Base-by-base conservation (phyloP, 1,140 invertebrate species). In the Psix sp. region DNA sequence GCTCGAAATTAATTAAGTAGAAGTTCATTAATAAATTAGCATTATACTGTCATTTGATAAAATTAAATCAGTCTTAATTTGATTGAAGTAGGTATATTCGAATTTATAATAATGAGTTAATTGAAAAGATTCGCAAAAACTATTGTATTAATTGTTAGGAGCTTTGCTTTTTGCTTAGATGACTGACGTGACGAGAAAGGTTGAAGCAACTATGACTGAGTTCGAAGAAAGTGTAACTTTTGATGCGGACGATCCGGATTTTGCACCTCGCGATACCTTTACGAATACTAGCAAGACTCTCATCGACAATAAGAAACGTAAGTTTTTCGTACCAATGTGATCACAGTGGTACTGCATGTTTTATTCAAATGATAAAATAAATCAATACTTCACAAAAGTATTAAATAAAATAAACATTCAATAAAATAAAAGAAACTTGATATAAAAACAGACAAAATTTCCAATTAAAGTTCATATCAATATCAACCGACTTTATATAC, bases 181-280 rank as follows among this genome's bases (percentile, higher is more conserved):
- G 71, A 74, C 71, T 67, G 62, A 74, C 17, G 63, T 60, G 60
- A 66, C 57, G 51, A 62, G 71, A 74, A 62, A 67, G 42, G 14
- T 66, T 62, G 74, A 77, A 60, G 59, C 66, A 49, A 60, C 62
- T 15, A 66, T 80, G 49, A 84, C 80, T 39, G 80, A 82, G 48
- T 80, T 80, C 54, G 80, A 82, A 52, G 80, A 82, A 76, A 80
- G 76, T 57, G 70, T 80, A 26, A 70, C 72, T 54, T 82, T 82
- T 57, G 80, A 82, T 52, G 76, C 66, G 13, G 80, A 82, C 36
- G 80, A 80, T 76, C 80, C 80, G 26, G 80, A 82, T 70, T 82
- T 82, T 75, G 72, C 72, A 26, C 74, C 78, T 38, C 42, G 56
- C 40, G 18, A 57, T 74, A 51, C 63, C 40, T 26, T 62, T 16